phyloP scores from a whole-genome alignment of 2,113 vertebrate genomes.

The Sinocyclocheilus rhinocerous region DNA sequence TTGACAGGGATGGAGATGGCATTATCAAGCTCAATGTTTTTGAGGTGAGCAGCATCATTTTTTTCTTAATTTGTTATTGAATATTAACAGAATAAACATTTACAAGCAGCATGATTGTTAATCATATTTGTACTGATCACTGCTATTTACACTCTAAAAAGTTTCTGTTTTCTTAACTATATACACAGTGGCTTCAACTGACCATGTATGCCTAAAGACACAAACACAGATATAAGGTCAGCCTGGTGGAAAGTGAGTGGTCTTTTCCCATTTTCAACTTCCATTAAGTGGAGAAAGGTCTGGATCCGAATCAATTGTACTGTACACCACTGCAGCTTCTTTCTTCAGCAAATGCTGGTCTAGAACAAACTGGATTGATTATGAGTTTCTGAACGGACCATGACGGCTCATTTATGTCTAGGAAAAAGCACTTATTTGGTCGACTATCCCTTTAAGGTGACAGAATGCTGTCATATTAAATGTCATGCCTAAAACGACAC shows the following conservation, averaged over 20 bases:
- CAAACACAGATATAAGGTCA: not conserved
- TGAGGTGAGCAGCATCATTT: conserved; percentile 78
- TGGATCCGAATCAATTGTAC: not conserved
- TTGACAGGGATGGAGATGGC: conserved; percentile 95
- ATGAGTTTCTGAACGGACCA: not conserved
- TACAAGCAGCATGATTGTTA: not conserved
- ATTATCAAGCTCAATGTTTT: conserved; percentile 94
- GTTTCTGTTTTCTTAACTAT: not conserved
- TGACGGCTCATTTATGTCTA: not conserved
- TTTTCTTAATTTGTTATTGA: not conserved
- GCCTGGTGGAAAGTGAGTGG: not conserved
- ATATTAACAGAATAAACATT: not conserved
- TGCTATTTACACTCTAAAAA: not conserved
- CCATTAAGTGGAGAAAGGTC: not conserved
- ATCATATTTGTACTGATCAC: not conserved
- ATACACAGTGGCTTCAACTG: conserved; percentile 93
- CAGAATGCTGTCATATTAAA: not conserved
- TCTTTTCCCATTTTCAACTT: not conserved
- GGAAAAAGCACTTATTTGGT: not conserved
- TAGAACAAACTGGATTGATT: not conserved
- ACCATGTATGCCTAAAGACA: conserved; percentile 88
- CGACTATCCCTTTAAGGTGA: not conserved
- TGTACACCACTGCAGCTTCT: not conserved
- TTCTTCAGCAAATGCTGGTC: not conserved
- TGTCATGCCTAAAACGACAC: not conserved